Conservation (phyloP, 1,140 invertebrate species). For the Zeugodacus cucurbitae region DNA sequence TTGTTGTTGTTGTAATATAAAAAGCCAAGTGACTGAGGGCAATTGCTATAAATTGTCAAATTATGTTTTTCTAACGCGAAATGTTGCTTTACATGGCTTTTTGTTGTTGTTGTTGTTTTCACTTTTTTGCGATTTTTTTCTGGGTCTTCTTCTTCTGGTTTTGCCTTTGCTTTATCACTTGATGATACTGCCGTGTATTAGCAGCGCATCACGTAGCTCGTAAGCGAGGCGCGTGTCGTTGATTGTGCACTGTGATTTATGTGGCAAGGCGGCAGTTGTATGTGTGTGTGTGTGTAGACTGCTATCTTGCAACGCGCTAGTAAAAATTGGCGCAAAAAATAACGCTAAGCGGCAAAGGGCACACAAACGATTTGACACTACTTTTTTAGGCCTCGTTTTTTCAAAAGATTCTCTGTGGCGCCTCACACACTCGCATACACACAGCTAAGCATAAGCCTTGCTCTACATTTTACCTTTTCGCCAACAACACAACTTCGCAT, state of each 20-base stretch:
- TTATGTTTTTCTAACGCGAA: slow-evolving; percentile 12
- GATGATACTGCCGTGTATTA: slow-evolving; percentile 13
- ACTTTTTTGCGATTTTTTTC: not conserved
- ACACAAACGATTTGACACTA: slow-evolving; percentile 11
- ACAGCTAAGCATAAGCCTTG: not conserved
- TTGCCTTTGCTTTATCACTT: not conserved
- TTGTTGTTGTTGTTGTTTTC: not conserved
- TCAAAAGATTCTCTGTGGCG: not conserved
- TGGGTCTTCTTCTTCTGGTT: not conserved
- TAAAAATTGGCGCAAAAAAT: not conserved
- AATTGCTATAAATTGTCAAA: slow-evolving; percentile 21
- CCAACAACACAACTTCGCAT: not conserved
- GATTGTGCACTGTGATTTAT: not conserved
- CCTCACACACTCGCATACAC: not conserved
- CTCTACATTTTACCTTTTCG: not conserved
- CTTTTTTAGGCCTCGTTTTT: not conserved
- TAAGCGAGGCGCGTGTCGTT: not conserved
- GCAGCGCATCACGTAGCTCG: not conserved
- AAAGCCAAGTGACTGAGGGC: not conserved
- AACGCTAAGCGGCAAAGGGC: not conserved
- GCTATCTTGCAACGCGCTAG: not conserved
- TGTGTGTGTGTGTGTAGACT: not conserved
- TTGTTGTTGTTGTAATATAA: not conserved
- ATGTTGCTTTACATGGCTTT: too few relatives aligned
- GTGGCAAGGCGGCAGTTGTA: not conserved